Conservation (phyloP, 2,888 invertebrate species). For the Peribatodes rhomboidaria region DNA sequence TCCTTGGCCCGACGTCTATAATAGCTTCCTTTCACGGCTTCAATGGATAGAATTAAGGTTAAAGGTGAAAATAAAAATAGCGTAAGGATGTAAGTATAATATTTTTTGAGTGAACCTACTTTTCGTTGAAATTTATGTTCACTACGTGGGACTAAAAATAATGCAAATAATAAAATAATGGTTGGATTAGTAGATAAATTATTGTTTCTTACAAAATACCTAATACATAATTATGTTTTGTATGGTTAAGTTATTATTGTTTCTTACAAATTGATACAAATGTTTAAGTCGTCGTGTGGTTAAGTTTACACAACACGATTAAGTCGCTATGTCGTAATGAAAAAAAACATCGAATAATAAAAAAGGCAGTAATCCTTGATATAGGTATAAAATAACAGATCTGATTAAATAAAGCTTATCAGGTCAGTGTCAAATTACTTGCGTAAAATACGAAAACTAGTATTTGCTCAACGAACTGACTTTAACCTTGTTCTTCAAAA, state of each 20-base stretch:
- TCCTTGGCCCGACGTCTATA: not conserved
- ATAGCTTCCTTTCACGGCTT: conserved; percentile 15
- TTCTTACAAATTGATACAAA: no score
- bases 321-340: not conserved
- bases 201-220: no score
- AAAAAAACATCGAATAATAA: not conserved
- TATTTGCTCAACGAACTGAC: not conserved
- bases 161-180: no score
- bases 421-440: conserved; percentile 22
- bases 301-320: no score
- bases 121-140: not conserved
- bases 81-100: not conserved
- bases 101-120: no score
- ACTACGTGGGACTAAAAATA: not conserved
- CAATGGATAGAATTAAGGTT: conserved; percentile 4
- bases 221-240: no score
- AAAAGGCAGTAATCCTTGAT: conserved; percentile 10
- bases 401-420: conserved; percentile 7
- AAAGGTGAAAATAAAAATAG: conserved; percentile 10
- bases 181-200: no score
- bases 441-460: conserved; percentile 7
- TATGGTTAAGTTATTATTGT: no score
- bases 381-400: not conserved
- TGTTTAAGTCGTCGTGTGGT: no score
- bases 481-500: conserved; percentile 22